Base-by-base conservation (phyloP, 2,113 vertebrate genomes). In the Oxygymnocypris stewartii region DNA sequence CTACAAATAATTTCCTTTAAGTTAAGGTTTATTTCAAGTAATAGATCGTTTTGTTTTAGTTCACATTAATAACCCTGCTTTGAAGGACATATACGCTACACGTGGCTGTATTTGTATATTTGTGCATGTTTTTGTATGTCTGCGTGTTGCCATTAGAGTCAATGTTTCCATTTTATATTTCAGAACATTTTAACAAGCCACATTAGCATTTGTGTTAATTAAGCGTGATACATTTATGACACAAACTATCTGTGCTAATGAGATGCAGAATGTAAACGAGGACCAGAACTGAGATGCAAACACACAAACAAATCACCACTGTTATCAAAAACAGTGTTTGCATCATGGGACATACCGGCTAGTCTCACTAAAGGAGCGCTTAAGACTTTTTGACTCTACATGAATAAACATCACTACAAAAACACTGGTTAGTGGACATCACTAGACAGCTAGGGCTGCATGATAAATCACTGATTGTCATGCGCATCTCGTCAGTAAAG, bases 171-270 rank as follows among this genome's bases (percentile, higher is more conserved):
- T 16, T 14, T 76, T 51, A 37, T 16, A 7, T 54, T 54, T 31
- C 25, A 11, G 1, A 35, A 57, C 9, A 51, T 28, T 25, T 25
- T n/a, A 25, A 42, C 78, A 80, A 81, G 23, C 23, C 37, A 44
- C 57, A 63, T 51, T 51, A 18, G 6, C 75, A 77, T 44, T 63
- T n/a, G 12, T 28, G 57, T 81, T 63, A n/a, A 63, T 81, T 11
- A 63, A 25, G 37, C 2, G 7, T 44, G 37, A 80, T 25, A 16
- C 63, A 57, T 79, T 54, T 63, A 61, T 63, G 57, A 25, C 23
- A 44, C 37, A 65, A n/a, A 28, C n/a, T 65, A 65, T 65, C 59
- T 42, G 37, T 81, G 57, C 57, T 81, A 44, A 81, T 63, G 37
- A 81, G 13, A 81, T 63, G 79, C 35, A 42, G 11, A 61, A 44